Evolutionary conservation across 2,888 invertebrate genomes (phyloP).

Genomic region (Laothoe populi): DNA sequence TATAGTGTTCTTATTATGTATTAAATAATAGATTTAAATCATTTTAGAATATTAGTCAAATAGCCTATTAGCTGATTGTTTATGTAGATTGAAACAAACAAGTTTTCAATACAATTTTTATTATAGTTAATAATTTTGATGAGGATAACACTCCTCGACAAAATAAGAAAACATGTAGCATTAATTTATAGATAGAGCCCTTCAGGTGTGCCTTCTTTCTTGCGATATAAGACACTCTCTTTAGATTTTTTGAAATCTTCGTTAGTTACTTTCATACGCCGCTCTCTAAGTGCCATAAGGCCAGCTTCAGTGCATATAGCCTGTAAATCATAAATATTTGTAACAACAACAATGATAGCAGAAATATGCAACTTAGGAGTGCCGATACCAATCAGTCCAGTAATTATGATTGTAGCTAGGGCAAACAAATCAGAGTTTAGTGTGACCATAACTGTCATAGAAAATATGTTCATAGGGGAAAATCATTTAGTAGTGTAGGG

Average conservation of each 20-base stretch:
- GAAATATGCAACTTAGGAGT: not conserved
- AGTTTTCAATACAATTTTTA: not conserved
- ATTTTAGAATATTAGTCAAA: too few species aligned
- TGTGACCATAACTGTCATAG: too few species aligned
- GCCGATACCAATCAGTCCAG: too few species aligned
- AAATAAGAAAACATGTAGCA: slow-evolving; percentile 25
- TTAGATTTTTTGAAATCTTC: slow-evolving; percentile 99
- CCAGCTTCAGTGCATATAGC: slow-evolving; percentile 99
- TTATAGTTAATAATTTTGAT: not conserved
- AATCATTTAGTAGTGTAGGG: too few species aligned
- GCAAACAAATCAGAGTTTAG: too few species aligned
- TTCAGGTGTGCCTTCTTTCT: slow-evolving; percentile 99
- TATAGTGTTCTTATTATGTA: too few species aligned
- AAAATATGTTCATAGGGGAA: too few species aligned
- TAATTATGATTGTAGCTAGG: too few species aligned
- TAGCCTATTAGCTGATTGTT: not conserved
- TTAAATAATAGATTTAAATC: too few species aligned
- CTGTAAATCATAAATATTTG: too few species aligned
- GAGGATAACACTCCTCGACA: not conserved
- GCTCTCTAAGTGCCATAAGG: slow-evolving; percentile 97
- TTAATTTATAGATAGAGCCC: slow-evolving; percentile 95
- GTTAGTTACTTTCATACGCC: slow-evolving; percentile 99
- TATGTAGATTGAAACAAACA: not conserved
- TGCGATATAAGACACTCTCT: slow-evolving; percentile 99
- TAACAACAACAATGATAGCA: not conserved